A percentile compares a stretch with the other conserved stretches of the same genome.
Conservation (phyloP, 2,113 vertebrate genomes). For the Neogale vison region DNA sequence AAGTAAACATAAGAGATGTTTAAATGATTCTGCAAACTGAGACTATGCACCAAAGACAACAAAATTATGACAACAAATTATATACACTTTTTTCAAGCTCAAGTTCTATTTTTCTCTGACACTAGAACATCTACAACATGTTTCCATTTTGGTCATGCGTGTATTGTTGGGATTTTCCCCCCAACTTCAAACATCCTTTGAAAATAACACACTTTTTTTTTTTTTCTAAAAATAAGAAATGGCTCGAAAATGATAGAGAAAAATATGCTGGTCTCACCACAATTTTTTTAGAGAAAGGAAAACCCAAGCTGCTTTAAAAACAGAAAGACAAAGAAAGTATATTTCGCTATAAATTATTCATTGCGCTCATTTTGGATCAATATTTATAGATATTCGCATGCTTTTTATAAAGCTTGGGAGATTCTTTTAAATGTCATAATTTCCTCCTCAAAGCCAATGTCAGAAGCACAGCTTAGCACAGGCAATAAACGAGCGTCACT, state of each 20-base stretch:
- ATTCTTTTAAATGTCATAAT: constrained; percentile 78
- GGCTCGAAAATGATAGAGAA: not conserved
- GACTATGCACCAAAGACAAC: constrained; percentile 55
- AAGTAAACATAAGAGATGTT: constrained; percentile 73
- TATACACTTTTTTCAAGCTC: not conserved
- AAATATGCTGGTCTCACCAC: constrained; percentile 33
- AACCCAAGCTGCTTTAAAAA: constrained; percentile 45
- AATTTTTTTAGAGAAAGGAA: constrained; percentile 47
- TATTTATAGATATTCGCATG: constrained; percentile 77
- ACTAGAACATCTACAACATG: not conserved
- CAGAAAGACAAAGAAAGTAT: constrained; percentile 73
- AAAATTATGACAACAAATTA: constrained; percentile 56
- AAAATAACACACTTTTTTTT: constrained; percentile 41
- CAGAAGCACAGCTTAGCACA: not conserved
- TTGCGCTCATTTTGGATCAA: constrained; percentile 74
- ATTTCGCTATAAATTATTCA: constrained; percentile 80
- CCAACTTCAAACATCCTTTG: constrained; percentile 40
- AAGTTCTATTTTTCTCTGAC: not conserved
- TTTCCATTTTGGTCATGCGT: constrained; percentile 21
- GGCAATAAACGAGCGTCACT: constrained; percentile 52
- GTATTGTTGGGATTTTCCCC: not conserved
- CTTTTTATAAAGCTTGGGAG: constrained; percentile 67
- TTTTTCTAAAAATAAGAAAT: constrained; percentile 55
- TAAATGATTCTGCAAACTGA: constrained; percentile 75
- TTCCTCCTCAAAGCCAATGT: constrained; percentile 74